phyloP scores from a whole-genome alignment of 2,888 invertebrate genomes.

The Drosophila sordidula region DNA sequence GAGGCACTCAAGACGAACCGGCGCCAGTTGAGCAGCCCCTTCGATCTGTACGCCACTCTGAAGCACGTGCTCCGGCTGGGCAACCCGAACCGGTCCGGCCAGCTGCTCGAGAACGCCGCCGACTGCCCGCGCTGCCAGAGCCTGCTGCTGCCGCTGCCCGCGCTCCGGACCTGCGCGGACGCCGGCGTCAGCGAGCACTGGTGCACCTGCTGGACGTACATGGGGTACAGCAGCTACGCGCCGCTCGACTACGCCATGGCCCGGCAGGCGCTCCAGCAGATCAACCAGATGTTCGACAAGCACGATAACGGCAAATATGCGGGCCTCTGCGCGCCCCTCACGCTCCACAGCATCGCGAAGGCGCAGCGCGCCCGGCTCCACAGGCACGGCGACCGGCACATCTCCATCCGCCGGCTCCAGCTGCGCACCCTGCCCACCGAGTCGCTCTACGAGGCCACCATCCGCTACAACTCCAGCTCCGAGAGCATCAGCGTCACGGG shows the following conservation, averaged over 20 bases:
- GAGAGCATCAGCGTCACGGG: background rate
- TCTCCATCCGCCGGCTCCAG: constrained; percentile 9
- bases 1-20: constrained; percentile 87
- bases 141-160: constrained; percentile 86
- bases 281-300: background rate
- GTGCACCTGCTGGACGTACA: constrained; percentile 84
- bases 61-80: constrained; percentile 86
- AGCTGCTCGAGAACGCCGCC: constrained; percentile 21
- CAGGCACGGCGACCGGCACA: constrained; percentile 1
- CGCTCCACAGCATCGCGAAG: background rate
- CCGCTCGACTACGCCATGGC: background rate
- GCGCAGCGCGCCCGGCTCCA: background rate
- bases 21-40: constrained; percentile 89
- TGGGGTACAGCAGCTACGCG: background rate
- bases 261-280: background rate
- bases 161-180: constrained; percentile 50
- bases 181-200: constrained; percentile 55
- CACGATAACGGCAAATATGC: background rate
- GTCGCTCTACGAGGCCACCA: constrained; percentile 22
- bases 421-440: background rate
- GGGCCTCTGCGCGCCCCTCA: background rate
- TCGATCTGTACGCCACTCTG: constrained; percentile 90
- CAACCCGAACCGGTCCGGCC: background rate
- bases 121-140: constrained; percentile 88
- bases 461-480: constrained; percentile 16